These are phyloP conservation scores for Sphaerodactylus townsendi DNA, from an alignment of 2,113 vertebrate genomes.

Conservation along the genomic window DNA sequence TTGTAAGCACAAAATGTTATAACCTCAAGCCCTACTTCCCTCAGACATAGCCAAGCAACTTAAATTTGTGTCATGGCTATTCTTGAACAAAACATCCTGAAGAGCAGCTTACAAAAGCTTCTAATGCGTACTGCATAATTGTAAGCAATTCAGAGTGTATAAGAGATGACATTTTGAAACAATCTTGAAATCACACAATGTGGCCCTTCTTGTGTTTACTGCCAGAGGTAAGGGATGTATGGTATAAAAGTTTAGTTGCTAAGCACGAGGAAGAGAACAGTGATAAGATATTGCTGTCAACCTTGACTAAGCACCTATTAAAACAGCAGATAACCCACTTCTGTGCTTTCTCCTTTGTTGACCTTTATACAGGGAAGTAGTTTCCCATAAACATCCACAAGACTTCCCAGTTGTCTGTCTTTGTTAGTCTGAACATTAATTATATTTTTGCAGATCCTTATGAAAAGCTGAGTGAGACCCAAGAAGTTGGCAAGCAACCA, in stretches of 20 bases:
- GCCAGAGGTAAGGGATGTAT: background rate
- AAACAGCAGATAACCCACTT: background rate
- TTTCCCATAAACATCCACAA: background rate
- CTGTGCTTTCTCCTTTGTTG: background rate
- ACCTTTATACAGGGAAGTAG: conserved; percentile 17
- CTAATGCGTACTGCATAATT: background rate
- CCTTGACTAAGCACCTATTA: conserved; percentile 20
- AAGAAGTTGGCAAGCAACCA: conserved; percentile 12
- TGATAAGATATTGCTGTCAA: conserved; percentile 24
- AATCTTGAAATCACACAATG: background rate
- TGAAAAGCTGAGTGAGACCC: conserved; percentile 9
- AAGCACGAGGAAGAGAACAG: conserved; percentile 11
- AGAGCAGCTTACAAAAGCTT: background rate
- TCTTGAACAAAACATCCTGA: background rate
- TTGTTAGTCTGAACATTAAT: conserved; percentile 10
- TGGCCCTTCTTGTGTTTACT: conserved; percentile 7
- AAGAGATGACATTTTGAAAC: background rate
- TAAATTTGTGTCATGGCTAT: background rate
- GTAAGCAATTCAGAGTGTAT: background rate
- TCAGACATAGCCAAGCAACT: background rate
- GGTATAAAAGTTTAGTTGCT: conserved; percentile 11
- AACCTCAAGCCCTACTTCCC: background rate
- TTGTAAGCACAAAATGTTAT: background rate
- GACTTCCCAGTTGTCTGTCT: conserved; percentile 18
- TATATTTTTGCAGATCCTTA: conserved; percentile 12